Conservation (phyloP, 2,113 vertebrate species). For the Vireo altiloquus region DNA sequence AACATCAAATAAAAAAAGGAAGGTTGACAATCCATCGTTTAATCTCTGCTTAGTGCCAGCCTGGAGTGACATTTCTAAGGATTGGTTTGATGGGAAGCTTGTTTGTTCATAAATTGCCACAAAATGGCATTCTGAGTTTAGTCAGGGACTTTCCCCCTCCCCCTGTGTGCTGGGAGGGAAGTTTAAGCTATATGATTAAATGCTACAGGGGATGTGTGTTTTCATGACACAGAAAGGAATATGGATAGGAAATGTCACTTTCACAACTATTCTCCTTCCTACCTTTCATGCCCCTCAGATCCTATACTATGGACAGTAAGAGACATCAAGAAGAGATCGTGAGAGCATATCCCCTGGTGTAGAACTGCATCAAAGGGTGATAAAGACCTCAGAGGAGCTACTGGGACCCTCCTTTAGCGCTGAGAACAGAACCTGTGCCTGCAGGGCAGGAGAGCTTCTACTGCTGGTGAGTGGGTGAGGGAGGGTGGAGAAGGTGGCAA, state of each 20-base stretch:
- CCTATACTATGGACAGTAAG: background rate
- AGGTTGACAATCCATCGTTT: constrained; percentile 69
- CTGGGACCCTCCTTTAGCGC: background rate
- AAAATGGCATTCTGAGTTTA: constrained; percentile 68
- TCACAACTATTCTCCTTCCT: background rate
- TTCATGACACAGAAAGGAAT: background rate
- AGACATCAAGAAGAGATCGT: background rate
- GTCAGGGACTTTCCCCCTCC: constrained; percentile 4
- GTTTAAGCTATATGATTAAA: constrained; percentile 26
- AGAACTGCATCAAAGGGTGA: background rate
- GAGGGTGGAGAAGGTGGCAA: background rate
- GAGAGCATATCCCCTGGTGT: background rate
- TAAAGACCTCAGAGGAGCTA: background rate
- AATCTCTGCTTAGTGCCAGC: constrained; percentile 68
- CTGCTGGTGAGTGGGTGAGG: background rate
- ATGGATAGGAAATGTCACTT: background rate
- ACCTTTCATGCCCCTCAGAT: background rate
- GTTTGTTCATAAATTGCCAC: constrained; percentile 72
- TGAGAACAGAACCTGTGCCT: background rate
- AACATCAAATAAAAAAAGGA: constrained; percentile 68
- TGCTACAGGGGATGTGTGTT: background rate
- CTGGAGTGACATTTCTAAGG: constrained; percentile 69
- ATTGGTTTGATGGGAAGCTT: constrained; percentile 68
- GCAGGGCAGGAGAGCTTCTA: background rate
- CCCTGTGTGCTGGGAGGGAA: background rate